Conservation (phyloP, 2,888 invertebrate species). For the Strigamia maritima region DNA sequence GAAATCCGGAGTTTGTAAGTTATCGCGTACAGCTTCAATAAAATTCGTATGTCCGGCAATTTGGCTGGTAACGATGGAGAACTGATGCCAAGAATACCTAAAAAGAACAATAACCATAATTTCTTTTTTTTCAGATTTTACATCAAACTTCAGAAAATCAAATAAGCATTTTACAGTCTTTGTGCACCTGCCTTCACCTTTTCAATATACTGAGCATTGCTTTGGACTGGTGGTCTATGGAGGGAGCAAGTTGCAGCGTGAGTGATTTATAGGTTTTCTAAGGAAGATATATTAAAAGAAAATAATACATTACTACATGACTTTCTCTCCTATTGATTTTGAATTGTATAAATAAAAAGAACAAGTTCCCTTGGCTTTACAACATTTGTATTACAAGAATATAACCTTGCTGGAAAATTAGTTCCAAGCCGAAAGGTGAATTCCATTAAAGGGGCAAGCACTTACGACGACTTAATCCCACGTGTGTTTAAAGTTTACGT, state of each 20-base stretch:
- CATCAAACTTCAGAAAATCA: background rate
- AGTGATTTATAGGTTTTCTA: constrained; percentile 36
- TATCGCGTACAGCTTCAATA: constrained; percentile 85
- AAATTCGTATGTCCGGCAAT: constrained; percentile 90
- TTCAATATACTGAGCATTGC: constrained; percentile 38
- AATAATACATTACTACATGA: background rate
- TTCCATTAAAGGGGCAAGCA: constrained; percentile 2
- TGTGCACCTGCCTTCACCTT: constrained; percentile 24
- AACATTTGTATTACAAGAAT: background rate
- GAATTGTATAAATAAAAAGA: background rate
- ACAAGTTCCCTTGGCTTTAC: background rate
- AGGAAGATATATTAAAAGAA: constrained; percentile 1
- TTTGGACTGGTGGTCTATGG: constrained; percentile 35
- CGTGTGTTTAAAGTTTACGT: background rate
- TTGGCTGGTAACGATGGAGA: constrained; percentile 87
- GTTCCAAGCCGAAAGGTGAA: background rate
- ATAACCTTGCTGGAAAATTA: background rate
- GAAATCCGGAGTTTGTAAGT: constrained; percentile 58
- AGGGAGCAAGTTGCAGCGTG: constrained; percentile 35
- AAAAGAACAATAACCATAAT: background rate
- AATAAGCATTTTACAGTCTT: background rate
- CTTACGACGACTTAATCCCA: constrained; percentile 1
- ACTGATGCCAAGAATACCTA: constrained; percentile 89
- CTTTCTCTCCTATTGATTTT: too few relatives aligned
- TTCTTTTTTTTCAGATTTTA: background rate